These are phyloP conservation scores for Coelinius sp. DNA, from an alignment of 2,888 invertebrate genomes.

Conservation along the genomic window DNA sequence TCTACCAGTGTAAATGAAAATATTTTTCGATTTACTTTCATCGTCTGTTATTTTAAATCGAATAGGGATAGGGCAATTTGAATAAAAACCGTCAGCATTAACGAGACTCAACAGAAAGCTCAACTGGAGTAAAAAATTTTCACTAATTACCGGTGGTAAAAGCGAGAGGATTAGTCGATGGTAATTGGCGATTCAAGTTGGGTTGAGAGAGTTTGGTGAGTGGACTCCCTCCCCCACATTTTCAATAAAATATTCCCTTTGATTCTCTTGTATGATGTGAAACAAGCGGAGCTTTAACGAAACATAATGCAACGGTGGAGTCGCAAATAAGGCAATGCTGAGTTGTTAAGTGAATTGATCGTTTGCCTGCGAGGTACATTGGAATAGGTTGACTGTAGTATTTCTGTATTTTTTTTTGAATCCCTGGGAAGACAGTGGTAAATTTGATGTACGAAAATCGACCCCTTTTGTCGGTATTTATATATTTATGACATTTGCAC, in stretches of 20 bases:
- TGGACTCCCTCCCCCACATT: constrained; percentile 9
- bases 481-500: constrained; percentile 68
- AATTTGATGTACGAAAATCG: constrained; percentile 33
- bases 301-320: constrained; percentile 40
- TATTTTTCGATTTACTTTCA: neutral
- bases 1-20: neutral
- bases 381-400: constrained; percentile 25
- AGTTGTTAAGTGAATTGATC: constrained; percentile 45
- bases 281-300: constrained; percentile 30
- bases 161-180: constrained; percentile 44
- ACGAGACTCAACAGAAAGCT: neutral
- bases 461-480: constrained; percentile 60
- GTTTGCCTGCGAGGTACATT: constrained; percentile 20
- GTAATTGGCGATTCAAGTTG: constrained; percentile 48
- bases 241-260: constrained; percentile 58
- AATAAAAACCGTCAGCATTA: constrained; percentile 4
- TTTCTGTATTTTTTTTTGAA: constrained; percentile 38
- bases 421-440: constrained; percentile 30
- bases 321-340: constrained; percentile 40
- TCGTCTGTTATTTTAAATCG: neutral
- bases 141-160: constrained; percentile 45
- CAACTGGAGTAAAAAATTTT: constrained; percentile 40
- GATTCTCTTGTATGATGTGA: constrained; percentile 38
- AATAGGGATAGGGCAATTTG: neutral
- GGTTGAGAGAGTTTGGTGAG: constrained; percentile 27